Evolutionary conservation across 2,113 vertebrate genomes (phyloP), one percentile per base, ranked within the genome.

Genomic region (Helogale parvula): DNA sequence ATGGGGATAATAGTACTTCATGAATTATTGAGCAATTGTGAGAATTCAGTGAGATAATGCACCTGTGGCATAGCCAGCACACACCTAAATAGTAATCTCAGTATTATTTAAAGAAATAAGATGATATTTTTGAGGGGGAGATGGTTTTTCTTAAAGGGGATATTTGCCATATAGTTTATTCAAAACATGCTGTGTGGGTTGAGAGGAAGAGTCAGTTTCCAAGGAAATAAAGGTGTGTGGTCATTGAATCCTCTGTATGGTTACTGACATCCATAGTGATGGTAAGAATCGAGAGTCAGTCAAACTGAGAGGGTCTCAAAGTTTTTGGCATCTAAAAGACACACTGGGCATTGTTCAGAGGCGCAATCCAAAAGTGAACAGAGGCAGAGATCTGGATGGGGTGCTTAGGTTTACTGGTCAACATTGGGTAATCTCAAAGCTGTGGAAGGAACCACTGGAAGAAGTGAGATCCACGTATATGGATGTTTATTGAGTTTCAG

Each of bases 71-170:
- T 1, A 85, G 74, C 50, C 45, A 77, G 33, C 23, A 45, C 80
- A 81, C 33, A 54, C 17, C 84, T n/a, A 35, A 68, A 50, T 3
- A 74, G 19, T 33, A 47, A 57, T 47, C 11, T 80, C 33, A n/a
- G 16, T 80, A 65, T 77, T 82, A 57, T 9, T 69, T 52, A 41
- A 96, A 88, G 33, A 29, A 27, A 52, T 65, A 27, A 27, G 16
- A 87, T 71, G 33, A 93, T 54, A 65, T 80, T 90, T 72, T 86
- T 72, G 31, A 96, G 88, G 14, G 68, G 33, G 25, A 90, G 83
- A 84, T 54, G 71, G 41, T 41, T 88, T 77, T 94, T 60, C 50
- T 23, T 77, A 89, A 94, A 80, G 16, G 90, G 57, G 90, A 83
- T 66, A 66, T 29, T 33, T 76, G 19, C 71, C 21, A 13, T 16